phyloP scores from a whole-genome alignment of 2,888 invertebrate species.

The Hipparchia semele region DNA sequence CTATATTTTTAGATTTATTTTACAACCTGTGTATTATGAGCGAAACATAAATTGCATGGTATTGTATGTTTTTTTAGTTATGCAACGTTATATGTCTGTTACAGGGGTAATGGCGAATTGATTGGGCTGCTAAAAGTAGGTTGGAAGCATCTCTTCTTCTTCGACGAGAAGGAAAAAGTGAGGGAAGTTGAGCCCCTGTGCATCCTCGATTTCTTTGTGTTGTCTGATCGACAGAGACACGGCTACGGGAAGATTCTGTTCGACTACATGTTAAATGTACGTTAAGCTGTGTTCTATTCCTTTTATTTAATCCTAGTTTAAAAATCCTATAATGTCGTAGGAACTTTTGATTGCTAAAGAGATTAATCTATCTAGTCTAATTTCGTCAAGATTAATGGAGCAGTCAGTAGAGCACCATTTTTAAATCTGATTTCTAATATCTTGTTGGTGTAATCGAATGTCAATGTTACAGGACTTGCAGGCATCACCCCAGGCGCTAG shows the following conservation, averaged over 20 bases:
- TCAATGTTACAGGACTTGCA: slow-evolving; percentile 84
- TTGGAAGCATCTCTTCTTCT: slow-evolving; percentile 93
- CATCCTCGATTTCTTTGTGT: slow-evolving; percentile 96
- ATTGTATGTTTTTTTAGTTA: neutral
- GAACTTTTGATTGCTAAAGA: neutral
- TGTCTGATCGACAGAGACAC: slow-evolving; percentile 91
- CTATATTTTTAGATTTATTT: no score
- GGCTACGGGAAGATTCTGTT: slow-evolving; percentile 94
- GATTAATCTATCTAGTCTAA: neutral
- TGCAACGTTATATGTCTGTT: slow-evolving; percentile 43
- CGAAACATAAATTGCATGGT: no score
- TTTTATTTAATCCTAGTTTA: no score
- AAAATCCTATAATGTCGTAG: no score
- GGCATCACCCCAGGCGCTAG: slow-evolving; percentile 87
- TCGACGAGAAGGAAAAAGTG: slow-evolving; percentile 87
- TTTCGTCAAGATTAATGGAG: no score
- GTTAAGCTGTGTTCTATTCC: slow-evolving; percentile 8
- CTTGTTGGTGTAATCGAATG: neutral
- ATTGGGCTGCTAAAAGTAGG: slow-evolving; percentile 96
- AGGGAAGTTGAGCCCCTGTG: slow-evolving; percentile 93
- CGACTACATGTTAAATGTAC: slow-evolving; percentile 93
- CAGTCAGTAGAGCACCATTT: no score
- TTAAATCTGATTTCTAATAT: no score
- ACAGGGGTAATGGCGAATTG: slow-evolving; percentile 85
- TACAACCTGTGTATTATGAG: no score